Evolutionary conservation across 2,888 invertebrate genomes (phyloP).

Genomic region (Lithophane semibrunnea): DNA sequence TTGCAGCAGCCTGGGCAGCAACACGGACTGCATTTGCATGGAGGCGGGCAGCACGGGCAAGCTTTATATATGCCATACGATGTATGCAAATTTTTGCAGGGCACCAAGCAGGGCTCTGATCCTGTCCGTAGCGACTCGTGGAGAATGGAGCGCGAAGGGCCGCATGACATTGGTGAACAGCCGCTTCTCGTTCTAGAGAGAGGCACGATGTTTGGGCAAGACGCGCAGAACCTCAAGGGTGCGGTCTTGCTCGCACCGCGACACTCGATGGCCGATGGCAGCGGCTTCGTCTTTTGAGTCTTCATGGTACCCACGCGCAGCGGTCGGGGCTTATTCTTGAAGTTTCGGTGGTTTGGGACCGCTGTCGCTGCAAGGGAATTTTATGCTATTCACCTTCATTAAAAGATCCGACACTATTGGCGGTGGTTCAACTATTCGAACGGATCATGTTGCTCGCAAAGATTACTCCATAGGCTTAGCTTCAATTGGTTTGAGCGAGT

Average conservation of each 20-base stretch:
- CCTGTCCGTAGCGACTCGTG: conserved; percentile 33
- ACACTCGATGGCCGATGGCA: conserved; percentile 60
- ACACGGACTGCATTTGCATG: background rate
- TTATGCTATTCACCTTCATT: conserved; percentile 82
- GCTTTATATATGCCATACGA: background rate
- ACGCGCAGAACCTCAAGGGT: conserved; percentile 71
- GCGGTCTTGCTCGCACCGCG: conserved; percentile 53
- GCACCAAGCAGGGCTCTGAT: conserved; percentile 18
- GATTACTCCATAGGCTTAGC: conserved; percentile 12
- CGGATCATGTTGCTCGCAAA: conserved; percentile 31
- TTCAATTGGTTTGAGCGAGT: background rate
- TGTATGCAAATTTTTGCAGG: conserved; percentile 20
- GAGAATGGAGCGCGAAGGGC: conserved; percentile 60
- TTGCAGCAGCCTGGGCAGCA: conserved; percentile 18
- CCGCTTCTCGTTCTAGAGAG: conserved; percentile 51
- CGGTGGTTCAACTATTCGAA: conserved; percentile 7
- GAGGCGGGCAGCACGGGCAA: background rate
- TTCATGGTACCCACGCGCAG: conserved; percentile 68
- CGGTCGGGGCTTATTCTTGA: conserved; percentile 69
- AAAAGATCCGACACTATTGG: conserved; percentile 64
- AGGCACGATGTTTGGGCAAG: conserved; percentile 74
- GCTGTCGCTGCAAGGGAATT: conserved; percentile 84
- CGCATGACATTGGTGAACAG: conserved; percentile 62
- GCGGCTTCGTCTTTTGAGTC: conserved; percentile 67
- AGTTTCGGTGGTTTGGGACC: conserved; percentile 72